Conservation (phyloP, 30 jellyfish, hydroid and myxozoan species). For the Hydractinia symbiolongicarpus region DNA sequence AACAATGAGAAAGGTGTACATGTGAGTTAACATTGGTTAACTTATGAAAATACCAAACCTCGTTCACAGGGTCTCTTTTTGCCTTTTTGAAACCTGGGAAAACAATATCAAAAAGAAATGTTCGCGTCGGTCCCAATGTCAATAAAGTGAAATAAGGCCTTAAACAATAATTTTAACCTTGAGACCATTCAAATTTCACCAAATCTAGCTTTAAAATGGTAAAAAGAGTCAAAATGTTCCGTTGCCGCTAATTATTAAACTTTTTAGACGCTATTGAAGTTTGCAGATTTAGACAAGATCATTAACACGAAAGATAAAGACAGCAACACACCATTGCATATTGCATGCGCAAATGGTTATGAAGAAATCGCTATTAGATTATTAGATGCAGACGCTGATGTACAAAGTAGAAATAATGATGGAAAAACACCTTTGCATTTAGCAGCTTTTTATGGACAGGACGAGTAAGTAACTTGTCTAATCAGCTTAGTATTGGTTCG, state of each 20-base stretch:
- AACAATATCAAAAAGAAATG: too few relatives aligned
- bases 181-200: too few relatives aligned
- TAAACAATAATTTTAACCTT: too few relatives aligned
- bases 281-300: neutral
- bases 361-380: slow-evolving; percentile 61
- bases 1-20: slow-evolving; percentile 50
- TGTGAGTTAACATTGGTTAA: slow-evolving; percentile 25
- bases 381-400: slow-evolving; percentile 54
- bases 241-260: too few relatives aligned
- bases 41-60: too few relatives aligned
- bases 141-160: too few relatives aligned
- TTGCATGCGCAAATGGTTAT: slow-evolving; percentile 70
- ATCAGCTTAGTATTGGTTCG: neutral
- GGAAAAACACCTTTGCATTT: slow-evolving; percentile 84
- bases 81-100: too few relatives aligned
- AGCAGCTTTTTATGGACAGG: slow-evolving; percentile 82
- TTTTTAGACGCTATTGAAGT: slow-evolving; percentile 4
- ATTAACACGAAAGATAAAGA: slow-evolving; percentile 66
- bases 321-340: slow-evolving; percentile 75
- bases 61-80: too few relatives aligned
- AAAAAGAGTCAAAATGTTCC: too few relatives aligned
- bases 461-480: slow-evolving; percentile 50
- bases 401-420: slow-evolving; percentile 48
- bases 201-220: too few relatives aligned
- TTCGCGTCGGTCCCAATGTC: too few relatives aligned